phyloP scores from a whole-genome alignment of 1,140 invertebrate genomes.

The Paraescarpia echinospica region DNA sequence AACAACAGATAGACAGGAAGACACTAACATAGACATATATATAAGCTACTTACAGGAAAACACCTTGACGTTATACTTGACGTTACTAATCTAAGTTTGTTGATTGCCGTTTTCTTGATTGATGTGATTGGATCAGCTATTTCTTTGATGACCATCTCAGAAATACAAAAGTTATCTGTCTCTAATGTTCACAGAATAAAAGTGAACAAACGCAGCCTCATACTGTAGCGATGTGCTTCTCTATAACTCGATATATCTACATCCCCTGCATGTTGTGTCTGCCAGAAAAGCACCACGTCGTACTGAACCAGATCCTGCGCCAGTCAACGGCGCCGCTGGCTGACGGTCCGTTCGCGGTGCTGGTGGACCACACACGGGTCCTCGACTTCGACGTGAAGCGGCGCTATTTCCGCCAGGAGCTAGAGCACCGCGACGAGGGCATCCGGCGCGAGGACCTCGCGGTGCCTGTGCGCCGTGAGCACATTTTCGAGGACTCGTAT shows the following conservation, averaged over 20 bases:
- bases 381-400: conserved; percentile 92
- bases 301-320: conserved; percentile 88
- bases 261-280: conserved; percentile 25
- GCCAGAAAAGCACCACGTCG: conserved; percentile 84
- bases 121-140: neutral
- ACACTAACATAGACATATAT: no score
- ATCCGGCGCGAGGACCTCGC: conserved; percentile 82
- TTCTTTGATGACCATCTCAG: neutral
- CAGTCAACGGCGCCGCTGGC: conserved; percentile 83
- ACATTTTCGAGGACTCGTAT: conserved; percentile 92
- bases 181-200: neutral
- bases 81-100: no score
- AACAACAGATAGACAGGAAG: no score
- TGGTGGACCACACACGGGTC: conserved; percentile 86
- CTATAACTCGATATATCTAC: neutral
- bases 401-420: conserved; percentile 84
- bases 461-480: conserved; percentile 81
- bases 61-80: no score
- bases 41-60: no score
- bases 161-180: neutral
- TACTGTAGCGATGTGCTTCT: neutral
- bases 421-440: conserved; percentile 69
- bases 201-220: neutral
- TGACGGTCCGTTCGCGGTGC: conserved; percentile 83
- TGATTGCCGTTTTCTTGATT: neutral